These are phyloP conservation scores for Connochaetes taurinus DNA, from an alignment of 2,113 vertebrate species.

Conservation along the genomic window DNA sequence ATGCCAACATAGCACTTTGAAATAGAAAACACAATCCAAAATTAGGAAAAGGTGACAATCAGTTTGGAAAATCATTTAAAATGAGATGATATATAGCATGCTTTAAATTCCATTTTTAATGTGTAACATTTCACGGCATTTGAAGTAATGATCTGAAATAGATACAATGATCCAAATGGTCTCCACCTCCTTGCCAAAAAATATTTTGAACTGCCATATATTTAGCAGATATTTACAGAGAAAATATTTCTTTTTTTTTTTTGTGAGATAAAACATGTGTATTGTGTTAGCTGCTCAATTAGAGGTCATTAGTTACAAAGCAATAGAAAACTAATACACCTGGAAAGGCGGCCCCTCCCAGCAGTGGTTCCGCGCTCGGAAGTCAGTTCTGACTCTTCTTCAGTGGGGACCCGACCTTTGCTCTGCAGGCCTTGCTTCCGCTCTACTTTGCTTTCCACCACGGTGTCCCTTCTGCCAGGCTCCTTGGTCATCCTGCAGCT, in stretches of 20 bases:
- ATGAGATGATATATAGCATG: slow-evolving; percentile 24
- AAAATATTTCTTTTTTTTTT: too few species aligned
- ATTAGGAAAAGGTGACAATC: slow-evolving; percentile 67
- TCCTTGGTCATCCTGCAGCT: neutral
- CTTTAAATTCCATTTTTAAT: slow-evolving; percentile 52
- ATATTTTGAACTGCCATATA: neutral
- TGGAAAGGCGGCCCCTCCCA: neutral
- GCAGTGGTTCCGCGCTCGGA: neutral
- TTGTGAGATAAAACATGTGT: neutral
- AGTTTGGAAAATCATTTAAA: slow-evolving; percentile 43
- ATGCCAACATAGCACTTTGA: slow-evolving; percentile 62
- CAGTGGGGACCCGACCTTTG: neutral
- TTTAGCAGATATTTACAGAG: neutral
- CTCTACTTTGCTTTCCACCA: fast-evolving
- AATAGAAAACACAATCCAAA: slow-evolving; percentile 65
- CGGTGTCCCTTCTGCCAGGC: neutral
- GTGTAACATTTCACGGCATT: slow-evolving; percentile 28
- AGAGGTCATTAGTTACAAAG: neutral
- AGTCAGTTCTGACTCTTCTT: neutral
- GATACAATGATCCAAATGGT: neutral
- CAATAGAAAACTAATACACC: neutral
- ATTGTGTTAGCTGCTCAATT: neutral
- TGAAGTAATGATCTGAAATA: slow-evolving; percentile 27
- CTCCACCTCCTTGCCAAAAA: neutral
- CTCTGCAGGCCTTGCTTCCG: neutral